Percentiles rank a stretch among this genome's conserved stretches.
phyloP scores from a whole-genome alignment of 2,888 invertebrate species.

The Oligia strigilis region DNA sequence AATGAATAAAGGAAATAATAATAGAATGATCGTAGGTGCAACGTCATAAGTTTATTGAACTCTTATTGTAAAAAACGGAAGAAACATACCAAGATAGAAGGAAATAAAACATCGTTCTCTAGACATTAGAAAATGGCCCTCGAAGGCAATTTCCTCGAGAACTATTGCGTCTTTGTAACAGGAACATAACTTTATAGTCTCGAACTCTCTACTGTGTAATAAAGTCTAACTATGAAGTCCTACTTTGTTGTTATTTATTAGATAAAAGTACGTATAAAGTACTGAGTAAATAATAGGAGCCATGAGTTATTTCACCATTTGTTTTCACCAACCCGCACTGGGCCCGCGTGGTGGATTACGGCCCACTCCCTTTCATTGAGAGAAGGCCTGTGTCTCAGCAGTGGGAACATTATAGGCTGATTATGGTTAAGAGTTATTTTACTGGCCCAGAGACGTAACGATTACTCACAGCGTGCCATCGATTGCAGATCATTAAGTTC shows the following conservation, averaged over 20 bases:
- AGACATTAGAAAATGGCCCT: conserved; percentile 23
- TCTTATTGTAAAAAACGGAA: not conserved
- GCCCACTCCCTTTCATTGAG: too few relatives aligned
- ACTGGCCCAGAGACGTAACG: not conserved
- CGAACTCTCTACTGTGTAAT: conserved; percentile 4
- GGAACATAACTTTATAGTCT: conserved; percentile 32
- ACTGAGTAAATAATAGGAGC: too few relatives aligned
- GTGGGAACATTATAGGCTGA: too few relatives aligned
- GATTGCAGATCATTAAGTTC: conserved; percentile 13
- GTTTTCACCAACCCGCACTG: too few relatives aligned
- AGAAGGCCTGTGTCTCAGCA: too few relatives aligned
- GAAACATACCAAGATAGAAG: conserved; percentile 13
- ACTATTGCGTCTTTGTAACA: conserved; percentile 32
- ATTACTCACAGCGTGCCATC: not conserved
- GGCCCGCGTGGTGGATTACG: too few relatives aligned
- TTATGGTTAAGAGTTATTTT: not conserved
- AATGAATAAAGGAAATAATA: too few relatives aligned
- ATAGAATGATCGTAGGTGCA: not conserved
- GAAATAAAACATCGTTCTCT: conserved; percentile 34
- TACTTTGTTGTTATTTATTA: conserved; percentile 3
- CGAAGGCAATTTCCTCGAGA: conserved; percentile 47
- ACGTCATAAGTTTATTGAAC: not conserved
- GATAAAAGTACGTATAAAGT: not conserved
- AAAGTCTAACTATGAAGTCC: conserved; percentile 14
- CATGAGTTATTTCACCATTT: not conserved